phyloP scores from a whole-genome alignment of 2,797 vertebrate genomes.

The Martes flavigula region DNA sequence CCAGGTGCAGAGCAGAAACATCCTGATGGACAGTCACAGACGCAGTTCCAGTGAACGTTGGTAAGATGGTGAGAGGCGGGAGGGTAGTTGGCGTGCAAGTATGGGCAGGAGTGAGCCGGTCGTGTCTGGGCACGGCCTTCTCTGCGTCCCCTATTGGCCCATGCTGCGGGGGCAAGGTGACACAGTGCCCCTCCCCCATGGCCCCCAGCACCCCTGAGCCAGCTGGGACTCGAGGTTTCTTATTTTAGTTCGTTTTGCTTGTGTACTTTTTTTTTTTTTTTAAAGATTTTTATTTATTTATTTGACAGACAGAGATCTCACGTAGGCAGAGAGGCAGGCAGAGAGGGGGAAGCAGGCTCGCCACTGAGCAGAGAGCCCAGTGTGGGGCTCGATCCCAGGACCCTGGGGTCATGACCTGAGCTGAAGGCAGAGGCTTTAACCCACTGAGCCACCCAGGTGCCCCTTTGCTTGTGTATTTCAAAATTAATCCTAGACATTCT shows the following conservation, averaged over 20 bases:
- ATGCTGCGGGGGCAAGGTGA: background rate
- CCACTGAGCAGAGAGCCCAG: too few relatives aligned
- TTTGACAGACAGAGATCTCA: too few relatives aligned
- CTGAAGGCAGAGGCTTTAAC: too few relatives aligned
- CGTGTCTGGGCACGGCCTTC: background rate
- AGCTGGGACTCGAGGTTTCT: background rate
- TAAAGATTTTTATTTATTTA: too few relatives aligned
- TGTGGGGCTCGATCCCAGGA: too few relatives aligned
- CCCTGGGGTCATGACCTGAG: too few relatives aligned
- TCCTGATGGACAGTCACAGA: background rate
- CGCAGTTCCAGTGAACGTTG: background rate
- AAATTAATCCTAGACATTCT: background rate
- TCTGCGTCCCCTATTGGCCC: background rate
- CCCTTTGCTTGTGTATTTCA: background rate
- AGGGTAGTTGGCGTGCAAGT: background rate
- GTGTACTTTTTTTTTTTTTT: too few relatives aligned
- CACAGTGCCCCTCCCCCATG: rapidly evolving
- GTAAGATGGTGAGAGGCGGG: background rate
- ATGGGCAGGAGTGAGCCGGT: background rate
- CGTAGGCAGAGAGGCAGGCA: too few relatives aligned
- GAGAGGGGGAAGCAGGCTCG: too few relatives aligned
- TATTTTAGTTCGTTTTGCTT: background rate
- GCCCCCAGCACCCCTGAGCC: background rate
- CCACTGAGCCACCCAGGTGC: too few relatives aligned
- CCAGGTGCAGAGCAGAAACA: background rate